Conservation (phyloP, 2,797 vertebrate genomes). For the Pangasius djambal region DNA sequence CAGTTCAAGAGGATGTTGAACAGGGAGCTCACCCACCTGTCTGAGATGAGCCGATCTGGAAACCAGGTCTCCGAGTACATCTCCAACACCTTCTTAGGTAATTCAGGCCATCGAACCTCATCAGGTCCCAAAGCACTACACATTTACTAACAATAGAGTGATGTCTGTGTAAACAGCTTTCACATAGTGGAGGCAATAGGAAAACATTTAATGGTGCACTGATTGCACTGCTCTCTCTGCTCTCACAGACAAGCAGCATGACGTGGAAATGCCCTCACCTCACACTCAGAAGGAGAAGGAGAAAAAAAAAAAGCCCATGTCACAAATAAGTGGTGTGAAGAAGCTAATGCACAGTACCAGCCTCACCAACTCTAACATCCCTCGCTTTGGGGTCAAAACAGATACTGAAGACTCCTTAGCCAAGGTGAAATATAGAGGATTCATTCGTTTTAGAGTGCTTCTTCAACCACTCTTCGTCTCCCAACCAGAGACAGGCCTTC, state of each 20-base stretch:
- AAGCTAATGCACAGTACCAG: conserved; percentile 69
- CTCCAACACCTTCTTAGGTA: conserved; percentile 83
- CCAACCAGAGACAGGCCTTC: not conserved
- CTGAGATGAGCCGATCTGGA: conserved; percentile 81
- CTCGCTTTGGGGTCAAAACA: conserved; percentile 75
- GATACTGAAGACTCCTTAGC: conserved; percentile 61
- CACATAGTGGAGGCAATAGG: not conserved
- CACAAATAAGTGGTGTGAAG: conserved; percentile 75
- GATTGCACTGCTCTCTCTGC: not conserved
- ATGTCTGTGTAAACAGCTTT: conserved; percentile 11
- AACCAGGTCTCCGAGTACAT: conserved; percentile 86
- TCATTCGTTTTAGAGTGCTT: conserved; percentile 16
- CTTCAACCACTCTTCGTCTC: conserved; percentile 3
- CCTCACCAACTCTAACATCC: conserved; percentile 69
- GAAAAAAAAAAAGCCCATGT: conserved; percentile 72
- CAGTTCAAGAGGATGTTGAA: conserved; percentile 86
- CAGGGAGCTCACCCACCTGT: conserved; percentile 80
- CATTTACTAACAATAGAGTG: not conserved
- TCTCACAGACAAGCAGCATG: conserved; percentile 77
- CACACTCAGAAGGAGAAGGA: conserved; percentile 67
- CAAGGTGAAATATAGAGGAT: conserved; percentile 43
- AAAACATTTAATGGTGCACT: not conserved
- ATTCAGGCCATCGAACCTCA: not conserved
- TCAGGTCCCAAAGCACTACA: not conserved
- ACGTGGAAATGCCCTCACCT: conserved; percentile 73